These are phyloP conservation scores for Ylistrum balloti DNA, from an alignment of 1,140 invertebrate genomes.

Conservation along the genomic window DNA sequence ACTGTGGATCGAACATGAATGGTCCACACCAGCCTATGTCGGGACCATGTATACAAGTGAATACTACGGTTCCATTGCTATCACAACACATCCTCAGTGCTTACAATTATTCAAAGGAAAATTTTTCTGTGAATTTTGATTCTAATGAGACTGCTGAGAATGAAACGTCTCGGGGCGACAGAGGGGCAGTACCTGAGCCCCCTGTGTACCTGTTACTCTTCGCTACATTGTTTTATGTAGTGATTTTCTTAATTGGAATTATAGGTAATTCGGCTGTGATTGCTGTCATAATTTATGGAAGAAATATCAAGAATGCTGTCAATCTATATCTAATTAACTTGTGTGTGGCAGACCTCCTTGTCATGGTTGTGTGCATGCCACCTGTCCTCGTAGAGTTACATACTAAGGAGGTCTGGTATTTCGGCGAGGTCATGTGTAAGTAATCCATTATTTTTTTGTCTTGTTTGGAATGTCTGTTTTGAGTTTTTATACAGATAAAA, in stretches of 20 bases:
- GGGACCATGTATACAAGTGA: neutral
- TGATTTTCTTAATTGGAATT: constrained; percentile 70
- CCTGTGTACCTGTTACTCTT: constrained; percentile 90
- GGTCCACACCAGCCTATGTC: neutral
- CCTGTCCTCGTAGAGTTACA: constrained; percentile 92
- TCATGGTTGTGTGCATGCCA: constrained; percentile 93
- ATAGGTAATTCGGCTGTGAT: constrained; percentile 72
- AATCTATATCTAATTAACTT: constrained; percentile 93
- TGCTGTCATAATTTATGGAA: constrained; percentile 66
- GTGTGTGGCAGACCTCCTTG: constrained; percentile 87
- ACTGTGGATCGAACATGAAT: neutral
- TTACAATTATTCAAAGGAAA: neutral
- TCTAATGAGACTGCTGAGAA: neutral
- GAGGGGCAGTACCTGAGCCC: constrained; percentile 78
- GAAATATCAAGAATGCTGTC: constrained; percentile 90
- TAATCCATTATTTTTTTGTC: constrained; percentile 57
- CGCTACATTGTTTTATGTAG: constrained; percentile 66
- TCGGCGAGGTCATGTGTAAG: constrained; percentile 91
- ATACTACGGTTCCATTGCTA: neutral
- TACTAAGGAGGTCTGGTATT: constrained; percentile 89
- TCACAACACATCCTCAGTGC: neutral
- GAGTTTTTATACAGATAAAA: too few relatives aligned
- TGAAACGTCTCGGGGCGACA: neutral
- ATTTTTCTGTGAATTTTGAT: neutral
- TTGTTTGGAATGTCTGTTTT: too few relatives aligned